Evolutionary conservation across 2,888 invertebrate genomes (phyloP), one percentile per base, ranked within the genome.

Genomic region (Lepidonotus clava): DNA sequence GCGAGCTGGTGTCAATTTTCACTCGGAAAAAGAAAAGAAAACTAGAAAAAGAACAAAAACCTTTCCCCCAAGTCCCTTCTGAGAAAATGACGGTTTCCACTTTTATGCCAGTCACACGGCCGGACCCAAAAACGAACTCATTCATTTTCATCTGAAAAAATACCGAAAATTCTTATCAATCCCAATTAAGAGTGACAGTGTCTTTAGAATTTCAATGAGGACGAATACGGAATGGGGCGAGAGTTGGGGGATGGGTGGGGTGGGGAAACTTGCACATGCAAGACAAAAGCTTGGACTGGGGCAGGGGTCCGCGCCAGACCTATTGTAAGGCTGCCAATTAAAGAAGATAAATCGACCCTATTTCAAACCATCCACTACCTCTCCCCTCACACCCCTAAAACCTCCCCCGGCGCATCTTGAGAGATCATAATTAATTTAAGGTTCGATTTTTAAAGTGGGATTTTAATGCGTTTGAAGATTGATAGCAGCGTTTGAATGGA

Each of bases 391-490:
- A 24, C 61, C 21, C n/a, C n/a, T n/a, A n/a, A n/a, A n/a, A n/a
- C n/a, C n/a, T n/a, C 61, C 61, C 61, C 61, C 61, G 28, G 61
- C 24, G 61, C 61, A 61, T 61, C 61, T 61, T 61, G n/a, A 61
- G 61, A 61, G 11, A 61, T 61, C 61, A 61, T 61, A 61, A 61
- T 61, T 61, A 61, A 61, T 61, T 61, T 61, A 61, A 4, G 28
- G 61, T 61, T 61, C 61, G 61, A 61, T 61, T 61, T 61, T 61
- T 61, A 61, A 61, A 28, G 61, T 32, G 61, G 61, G 61, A 61
- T 61, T 61, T 61, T 61, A 61, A 61, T 61, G 61, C 61, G 61
- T 61, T 61, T n/a, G 61, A 61, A 61, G 61, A 61, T 61, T 61
- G 61, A 61, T 61, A 61, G 61, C 28, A 2, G 61, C 61, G 2